Conservation (phyloP, 2,797 vertebrate genomes). For the Parauchenoglanis punctatus region DNA sequence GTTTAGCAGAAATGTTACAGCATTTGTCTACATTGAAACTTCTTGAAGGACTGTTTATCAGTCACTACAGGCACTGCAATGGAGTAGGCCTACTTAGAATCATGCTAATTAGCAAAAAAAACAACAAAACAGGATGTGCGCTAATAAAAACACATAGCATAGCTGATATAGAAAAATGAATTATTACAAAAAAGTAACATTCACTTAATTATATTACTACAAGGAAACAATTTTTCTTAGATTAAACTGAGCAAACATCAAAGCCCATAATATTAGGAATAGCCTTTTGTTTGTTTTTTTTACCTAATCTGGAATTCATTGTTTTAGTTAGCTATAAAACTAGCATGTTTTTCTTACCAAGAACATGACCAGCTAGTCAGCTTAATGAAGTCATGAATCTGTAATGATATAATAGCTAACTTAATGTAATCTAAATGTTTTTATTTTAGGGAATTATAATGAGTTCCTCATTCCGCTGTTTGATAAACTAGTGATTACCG, state of each 20-base stretch:
- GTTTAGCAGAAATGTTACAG: not conserved
- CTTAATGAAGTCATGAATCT: not conserved
- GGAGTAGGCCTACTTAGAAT: not conserved
- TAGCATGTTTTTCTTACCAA: not conserved
- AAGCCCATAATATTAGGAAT: not conserved
- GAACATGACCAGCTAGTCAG: not conserved
- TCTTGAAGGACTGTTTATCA: not conserved
- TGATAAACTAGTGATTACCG: not conserved
- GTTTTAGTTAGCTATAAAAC: not conserved
- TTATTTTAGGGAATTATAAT: not conserved
- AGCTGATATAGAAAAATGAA: not conserved
- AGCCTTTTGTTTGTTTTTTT: not conserved
- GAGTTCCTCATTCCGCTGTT: not conserved
- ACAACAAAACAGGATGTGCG: not conserved
- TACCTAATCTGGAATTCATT: not conserved
- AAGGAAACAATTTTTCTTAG: not conserved
- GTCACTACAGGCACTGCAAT: not conserved
- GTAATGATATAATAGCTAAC: not conserved
- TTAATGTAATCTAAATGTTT: not conserved
- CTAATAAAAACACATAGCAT: not conserved
- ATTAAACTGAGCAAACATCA: not conserved
- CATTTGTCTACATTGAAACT: not conserved
- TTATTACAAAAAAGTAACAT: not conserved
- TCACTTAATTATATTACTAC: not conserved
- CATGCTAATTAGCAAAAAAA: not conserved